A percentile compares a stretch with the other conserved stretches of the same genome.
Evolutionary conservation across 23 tunicate species (phyloP).

Genomic region (Styela plicata): DNA sequence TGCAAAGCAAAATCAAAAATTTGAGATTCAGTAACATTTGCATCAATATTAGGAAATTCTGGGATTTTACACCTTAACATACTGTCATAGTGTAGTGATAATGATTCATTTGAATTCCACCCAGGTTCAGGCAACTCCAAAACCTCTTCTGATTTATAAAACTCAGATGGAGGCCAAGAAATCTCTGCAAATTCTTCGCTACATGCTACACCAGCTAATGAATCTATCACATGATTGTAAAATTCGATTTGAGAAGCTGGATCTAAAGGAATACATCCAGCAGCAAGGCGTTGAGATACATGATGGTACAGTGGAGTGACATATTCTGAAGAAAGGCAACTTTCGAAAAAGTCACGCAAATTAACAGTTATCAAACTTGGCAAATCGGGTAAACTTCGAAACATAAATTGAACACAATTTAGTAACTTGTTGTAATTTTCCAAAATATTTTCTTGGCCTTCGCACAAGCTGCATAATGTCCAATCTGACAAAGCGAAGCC

Average conservation of each 20-base stretch:
- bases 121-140: neutral
- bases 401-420: neutral
- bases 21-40: neutral
- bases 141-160: neutral
- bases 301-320: constrained; percentile 34
- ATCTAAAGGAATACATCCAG: constrained; percentile 13
- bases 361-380: constrained; percentile 1
- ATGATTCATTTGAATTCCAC: constrained; percentile 17
- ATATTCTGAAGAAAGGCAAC: constrained; percentile 19
- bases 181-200: constrained; percentile 18
- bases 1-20: neutral
- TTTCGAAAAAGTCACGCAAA: constrained; percentile 32
- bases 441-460: neutral
- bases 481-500: constrained; percentile 4
- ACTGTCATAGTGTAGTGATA: neutral
- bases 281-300: constrained; percentile 8
- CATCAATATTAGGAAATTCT: neutral
- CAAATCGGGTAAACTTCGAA: neutral
- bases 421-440: neutral
- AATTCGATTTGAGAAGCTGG: constrained; percentile 26
- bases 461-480: constrained; percentile 8
- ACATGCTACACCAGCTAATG: constrained; percentile 15
- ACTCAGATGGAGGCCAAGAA: constrained; percentile 66
- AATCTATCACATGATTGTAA: constrained; percentile 27
- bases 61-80: constrained; percentile 16